Conservation (phyloP, 2,888 invertebrate species). For the Scaptodrosophila latifasciaeformis region DNA sequence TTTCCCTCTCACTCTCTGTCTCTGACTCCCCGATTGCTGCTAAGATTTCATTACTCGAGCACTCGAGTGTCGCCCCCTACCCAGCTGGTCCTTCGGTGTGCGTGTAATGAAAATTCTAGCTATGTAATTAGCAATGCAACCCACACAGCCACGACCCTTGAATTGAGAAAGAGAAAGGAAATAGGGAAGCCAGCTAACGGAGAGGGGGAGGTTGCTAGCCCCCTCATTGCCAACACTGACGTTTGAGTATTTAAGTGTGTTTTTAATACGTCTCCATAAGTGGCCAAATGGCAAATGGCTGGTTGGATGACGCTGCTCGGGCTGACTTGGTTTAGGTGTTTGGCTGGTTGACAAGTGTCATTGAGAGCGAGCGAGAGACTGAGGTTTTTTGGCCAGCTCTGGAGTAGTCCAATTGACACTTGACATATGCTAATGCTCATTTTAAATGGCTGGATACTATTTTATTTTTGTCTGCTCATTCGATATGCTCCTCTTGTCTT, state of each 20-base stretch:
- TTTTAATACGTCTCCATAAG: slow-evolving; percentile 45
- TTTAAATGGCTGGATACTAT: slow-evolving; percentile 42
- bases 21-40: slow-evolving; percentile 13
- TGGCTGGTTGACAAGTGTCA: slow-evolving; percentile 2
- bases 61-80: slow-evolving; percentile 38
- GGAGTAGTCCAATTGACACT: slow-evolving; percentile 40
- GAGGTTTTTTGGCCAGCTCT: slow-evolving; percentile 28
- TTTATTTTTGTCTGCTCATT: slow-evolving; percentile 32
- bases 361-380: not conserved
- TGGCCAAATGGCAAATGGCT: slow-evolving; percentile 31
- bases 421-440: slow-evolving; percentile 51
- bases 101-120: slow-evolving; percentile 42
- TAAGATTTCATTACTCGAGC: slow-evolving; percentile 62
- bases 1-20: not conserved
- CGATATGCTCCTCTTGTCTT: slow-evolving; percentile 17
- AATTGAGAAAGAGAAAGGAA: not conserved
- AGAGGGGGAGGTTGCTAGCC: not conserved
- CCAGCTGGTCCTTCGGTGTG: slow-evolving; percentile 3
- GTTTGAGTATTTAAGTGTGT: slow-evolving; percentile 42
- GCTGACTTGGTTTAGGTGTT: too few relatives aligned
- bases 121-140: slow-evolving; percentile 60
- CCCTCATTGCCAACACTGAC: slow-evolving; percentile 20
- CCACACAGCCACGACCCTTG: slow-evolving; percentile 10
- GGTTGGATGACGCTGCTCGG: not conserved
- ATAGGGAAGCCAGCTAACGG: not conserved